A percentile compares a stretch with the other conserved stretches of the same genome.
These are phyloP conservation scores for Bugulina stolonifera DNA, from an alignment of 2,888 invertebrate species.

Conservation along the genomic window DNA sequence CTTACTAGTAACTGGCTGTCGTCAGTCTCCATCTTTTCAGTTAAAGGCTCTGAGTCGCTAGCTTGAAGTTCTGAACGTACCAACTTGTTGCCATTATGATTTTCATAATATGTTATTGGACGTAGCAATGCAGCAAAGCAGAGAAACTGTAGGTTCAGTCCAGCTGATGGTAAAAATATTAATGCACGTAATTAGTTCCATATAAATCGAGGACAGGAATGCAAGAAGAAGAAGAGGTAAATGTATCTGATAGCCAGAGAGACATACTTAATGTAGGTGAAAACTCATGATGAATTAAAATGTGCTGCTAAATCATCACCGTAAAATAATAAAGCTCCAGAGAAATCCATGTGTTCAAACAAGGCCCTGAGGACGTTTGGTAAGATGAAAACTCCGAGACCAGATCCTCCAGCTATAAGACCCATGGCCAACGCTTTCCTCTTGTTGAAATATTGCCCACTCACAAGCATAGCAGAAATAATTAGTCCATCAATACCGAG, in stretches of 20 bases:
- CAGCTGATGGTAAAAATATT: background rate
- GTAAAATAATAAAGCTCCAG: background rate
- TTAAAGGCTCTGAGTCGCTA: no score
- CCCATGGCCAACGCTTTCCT: background rate
- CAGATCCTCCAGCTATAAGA: background rate
- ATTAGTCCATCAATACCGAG: background rate
- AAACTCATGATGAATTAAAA: background rate
- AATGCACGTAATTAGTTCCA: no score
- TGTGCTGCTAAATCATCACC: background rate
- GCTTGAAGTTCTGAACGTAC: no score
- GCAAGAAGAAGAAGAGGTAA: no score
- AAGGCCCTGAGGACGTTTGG: background rate
- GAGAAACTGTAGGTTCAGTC: background rate
- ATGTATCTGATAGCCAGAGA: no score
- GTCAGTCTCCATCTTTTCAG: no score
- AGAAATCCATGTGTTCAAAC: background rate
- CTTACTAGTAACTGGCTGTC: no score
- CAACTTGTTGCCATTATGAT: no score
- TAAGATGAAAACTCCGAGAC: background rate
- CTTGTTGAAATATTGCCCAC: background rate
- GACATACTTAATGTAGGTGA: no score
- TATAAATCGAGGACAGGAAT: no score
- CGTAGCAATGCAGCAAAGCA: background rate
- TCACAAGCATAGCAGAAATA: background rate
- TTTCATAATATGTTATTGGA: background rate